Base-by-base conservation (phyloP, 92 coral and sea anemone genomes). In the Porites cylindrica region DNA sequence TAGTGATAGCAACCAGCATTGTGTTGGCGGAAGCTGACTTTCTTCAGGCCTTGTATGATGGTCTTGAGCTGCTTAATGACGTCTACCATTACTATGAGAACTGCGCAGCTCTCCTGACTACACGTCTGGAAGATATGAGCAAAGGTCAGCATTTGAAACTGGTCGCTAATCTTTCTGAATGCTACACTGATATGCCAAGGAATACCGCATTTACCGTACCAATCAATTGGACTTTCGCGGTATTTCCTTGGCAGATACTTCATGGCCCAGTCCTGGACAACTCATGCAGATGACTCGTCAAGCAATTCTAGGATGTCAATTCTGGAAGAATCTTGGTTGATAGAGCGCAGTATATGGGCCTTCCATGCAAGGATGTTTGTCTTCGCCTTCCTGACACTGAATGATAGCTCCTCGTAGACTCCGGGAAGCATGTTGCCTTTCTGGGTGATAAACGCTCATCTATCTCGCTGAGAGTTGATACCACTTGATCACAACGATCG, bases 171-270 rank as follows among this genome's bases (percentile, higher is more conserved):
- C 54, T 82, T 64, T 72, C 85, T 87, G 71, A 67, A 70, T 61
- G 86, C 90, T 38, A 87, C 90, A 17, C 84, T 66, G 54, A 79
- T 43, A 51, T 86, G 90, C 90, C 90, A 79, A 69, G 90, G 47
- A 73, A 86, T 86, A 20, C 90, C 81, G n/a, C 85, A 65, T 86
- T 86, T 86, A 32, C 84, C 75, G 29, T 78, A 86, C 89, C 83
- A 77, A 67, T 76, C 89, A 51, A 71, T 56, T 70, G 77, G 89
- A 26, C 84, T 85, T 72, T 85, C 89, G 11, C 78, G 66, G 74
- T 77, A 77, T 71, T 85, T 85, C 66, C 32, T 29, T 29, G 32
- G 32, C 32, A 29, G 32, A 29, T 29, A 29, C 32, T 29, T 29
- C 32, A 29, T 29, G 32, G 32, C 32, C 32, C 32, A 29, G 32